Conservation (phyloP, 2,113 vertebrate species). For the Loxodonta africana region DNA sequence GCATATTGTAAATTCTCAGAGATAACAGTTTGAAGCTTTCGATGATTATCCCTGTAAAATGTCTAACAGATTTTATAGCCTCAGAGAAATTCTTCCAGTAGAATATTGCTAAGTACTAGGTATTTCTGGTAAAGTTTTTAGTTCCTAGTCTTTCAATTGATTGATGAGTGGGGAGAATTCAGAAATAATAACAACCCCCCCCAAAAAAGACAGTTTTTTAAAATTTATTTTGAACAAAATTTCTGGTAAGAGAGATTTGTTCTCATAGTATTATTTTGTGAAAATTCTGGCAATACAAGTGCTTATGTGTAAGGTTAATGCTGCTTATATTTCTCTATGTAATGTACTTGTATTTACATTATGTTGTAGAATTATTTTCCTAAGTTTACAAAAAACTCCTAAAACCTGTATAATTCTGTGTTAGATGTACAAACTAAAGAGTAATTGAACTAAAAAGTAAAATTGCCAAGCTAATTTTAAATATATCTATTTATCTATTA, state of each 20-base stretch:
- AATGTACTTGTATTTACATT: not conserved
- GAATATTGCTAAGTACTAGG: not conserved
- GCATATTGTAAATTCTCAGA: not conserved
- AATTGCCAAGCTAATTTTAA: not conserved
- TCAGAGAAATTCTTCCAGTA: not conserved
- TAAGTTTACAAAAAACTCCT: not conserved
- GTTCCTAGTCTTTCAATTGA: not conserved
- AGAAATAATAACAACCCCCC: not conserved
- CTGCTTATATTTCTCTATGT: not conserved
- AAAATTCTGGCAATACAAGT: constrained; percentile 15
- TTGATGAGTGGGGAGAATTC: not conserved
- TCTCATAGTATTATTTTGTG: not conserved
- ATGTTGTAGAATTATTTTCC: not conserved
- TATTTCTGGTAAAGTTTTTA: constrained; percentile 12
- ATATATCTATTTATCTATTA: not conserved
- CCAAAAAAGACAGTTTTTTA: not conserved
- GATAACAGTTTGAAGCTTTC: constrained; percentile 32
- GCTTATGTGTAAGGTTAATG: not conserved
- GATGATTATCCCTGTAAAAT: constrained; percentile 63
- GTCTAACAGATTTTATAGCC: constrained; percentile 22
- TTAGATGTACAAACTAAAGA: not conserved
- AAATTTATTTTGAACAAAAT: constrained; percentile 7
- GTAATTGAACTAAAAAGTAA: not conserved
- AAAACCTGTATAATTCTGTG: not conserved
- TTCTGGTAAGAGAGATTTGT: not conserved